Evolutionary conservation across 2,888 invertebrate genomes (phyloP), one percentile per base, ranked within the genome.

Genomic region (Temnothorax ravouxi): DNA sequence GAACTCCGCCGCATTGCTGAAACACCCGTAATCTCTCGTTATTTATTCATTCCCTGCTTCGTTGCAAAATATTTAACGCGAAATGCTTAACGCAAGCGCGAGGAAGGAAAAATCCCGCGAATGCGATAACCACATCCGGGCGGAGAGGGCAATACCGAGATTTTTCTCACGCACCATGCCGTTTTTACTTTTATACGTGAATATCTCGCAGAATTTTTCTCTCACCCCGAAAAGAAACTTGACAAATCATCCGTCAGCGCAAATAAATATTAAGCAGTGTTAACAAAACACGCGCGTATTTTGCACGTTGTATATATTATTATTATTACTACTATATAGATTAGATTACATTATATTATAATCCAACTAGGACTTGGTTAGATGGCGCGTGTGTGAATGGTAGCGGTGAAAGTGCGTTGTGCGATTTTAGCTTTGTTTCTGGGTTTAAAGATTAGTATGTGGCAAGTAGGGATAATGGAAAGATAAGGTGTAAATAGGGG

Each of bases 61-160:
- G 47, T 13, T 47, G 59, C 21, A 77, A 77, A 77, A 56, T 77
- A 80, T 77, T 77, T 77, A 77, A 77, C 54, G 72, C 54, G 29
- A 72, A 71, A 34, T 71, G 44, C 47, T 75, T 75, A 75, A 77
- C 72, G n/a, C 38, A 18, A 34, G n/a, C 75, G 34, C n/a, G 44
- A 59, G 18, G 8, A 41, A 77, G 71, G 71, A 77, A 56, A 71
- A 79, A 59, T 61, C 56, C 47, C 11, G 21, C 18, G 25, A 41
- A 77, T 77, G n/a, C 54, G 41, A 77, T 77, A 54, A 72, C 54
- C 29, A 44, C 54, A 71, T 41, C 77, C 41, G 38, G 52, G 38
- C 52, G n/a, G 18, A 6, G 6, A 25, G 2, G 8, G 13, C 52
- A 41, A 77, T 69, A 15, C 18, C 41, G 52, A 74, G 74, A 77